Conservation (phyloP, 2,888 invertebrate species). For the Rhagophthalmus giganteus region DNA sequence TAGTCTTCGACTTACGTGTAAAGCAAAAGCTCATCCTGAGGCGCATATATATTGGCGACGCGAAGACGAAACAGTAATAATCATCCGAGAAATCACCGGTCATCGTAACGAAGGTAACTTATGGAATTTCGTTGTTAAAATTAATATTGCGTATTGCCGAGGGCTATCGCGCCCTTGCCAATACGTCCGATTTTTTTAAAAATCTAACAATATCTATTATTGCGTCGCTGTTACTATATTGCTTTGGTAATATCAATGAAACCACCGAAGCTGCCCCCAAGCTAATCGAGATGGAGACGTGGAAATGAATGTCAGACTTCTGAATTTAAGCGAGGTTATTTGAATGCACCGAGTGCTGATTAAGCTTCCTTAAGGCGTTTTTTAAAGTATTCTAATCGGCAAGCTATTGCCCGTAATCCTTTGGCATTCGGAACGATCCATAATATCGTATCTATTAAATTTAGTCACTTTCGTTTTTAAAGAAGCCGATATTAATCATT, state of each 20-base stretch:
- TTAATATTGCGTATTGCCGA: conserved; percentile 35
- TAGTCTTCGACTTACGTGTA: conserved; percentile 66
- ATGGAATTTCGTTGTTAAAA: no score
- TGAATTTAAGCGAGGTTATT: conserved; percentile 45
- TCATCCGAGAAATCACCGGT: conserved; percentile 71
- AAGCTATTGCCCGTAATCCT: no score
- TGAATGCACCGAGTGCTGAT: conserved; percentile 39
- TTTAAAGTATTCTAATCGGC: no score
- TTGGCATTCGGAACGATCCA: no score
- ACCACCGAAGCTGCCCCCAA: conserved; percentile 36
- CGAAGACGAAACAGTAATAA: conserved; percentile 80
- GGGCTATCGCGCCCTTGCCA: conserved; percentile 36
- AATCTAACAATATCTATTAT: conserved; percentile 51
- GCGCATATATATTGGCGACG: conserved; percentile 82
- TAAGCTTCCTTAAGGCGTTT: conserved; percentile 3
- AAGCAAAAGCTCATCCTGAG: conserved; percentile 77
- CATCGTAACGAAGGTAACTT: no score
- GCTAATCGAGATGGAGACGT: conserved; percentile 45
- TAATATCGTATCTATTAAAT: no score
- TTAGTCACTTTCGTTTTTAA: no score
- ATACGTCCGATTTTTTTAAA: conserved; percentile 44
- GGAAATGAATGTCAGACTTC: conserved; percentile 41
- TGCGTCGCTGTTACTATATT: conserved; percentile 51
- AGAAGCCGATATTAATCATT: no score
- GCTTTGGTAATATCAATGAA: conserved; percentile 50